Base-by-base conservation (phyloP, 92 coral and sea anemone genomes). In the Porites divaricata region DNA sequence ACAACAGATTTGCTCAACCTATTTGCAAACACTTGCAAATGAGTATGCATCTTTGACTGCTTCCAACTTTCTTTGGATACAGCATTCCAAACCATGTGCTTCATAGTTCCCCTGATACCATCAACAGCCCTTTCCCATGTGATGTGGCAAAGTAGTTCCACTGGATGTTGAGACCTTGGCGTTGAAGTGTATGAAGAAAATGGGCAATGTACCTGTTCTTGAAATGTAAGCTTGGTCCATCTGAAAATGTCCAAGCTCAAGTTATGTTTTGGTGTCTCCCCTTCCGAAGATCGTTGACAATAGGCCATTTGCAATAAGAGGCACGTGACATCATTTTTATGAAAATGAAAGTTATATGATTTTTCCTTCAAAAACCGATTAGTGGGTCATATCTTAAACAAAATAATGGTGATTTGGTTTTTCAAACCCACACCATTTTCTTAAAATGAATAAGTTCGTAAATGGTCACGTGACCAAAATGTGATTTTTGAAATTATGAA, bases 141-240 rank as follows among this genome's bases (percentile, higher is more conserved):
- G 92, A 88, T 15, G 92, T 88, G 15, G 90, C 92, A 91, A 88
- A 88, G 66, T n/a, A 88, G 66, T 88, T 64, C 94, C 92, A 91
- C 16, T 53, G 58, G 58, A 13, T 53, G 58, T 53, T 53, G 8
- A 53, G 58, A 53, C 58, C 58, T 53, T 53, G 58, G 0, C 58
- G 13, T 53, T 53, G 58, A 15, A 90, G 88, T 50, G 63, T 69
- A 74, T 86, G 93, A 49, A 75, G 67, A 79, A 90, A 86, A 64
- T 81, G 52, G 17, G 85, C 93, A 24, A 86, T 54, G 59, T 81
- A 90, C 75, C 70, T 86, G 85, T 91, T 88, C 21, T 91, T 87
- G 45, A 90, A 90, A 65, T 89, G 86, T 21, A 87, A 89, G 67
- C 89, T 88, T 24, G 90, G 90, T 59, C 95, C 95, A 88, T 91